Evolutionary conservation across 2,113 vertebrate species (phyloP).

Genomic region (Barbus barbus): DNA sequence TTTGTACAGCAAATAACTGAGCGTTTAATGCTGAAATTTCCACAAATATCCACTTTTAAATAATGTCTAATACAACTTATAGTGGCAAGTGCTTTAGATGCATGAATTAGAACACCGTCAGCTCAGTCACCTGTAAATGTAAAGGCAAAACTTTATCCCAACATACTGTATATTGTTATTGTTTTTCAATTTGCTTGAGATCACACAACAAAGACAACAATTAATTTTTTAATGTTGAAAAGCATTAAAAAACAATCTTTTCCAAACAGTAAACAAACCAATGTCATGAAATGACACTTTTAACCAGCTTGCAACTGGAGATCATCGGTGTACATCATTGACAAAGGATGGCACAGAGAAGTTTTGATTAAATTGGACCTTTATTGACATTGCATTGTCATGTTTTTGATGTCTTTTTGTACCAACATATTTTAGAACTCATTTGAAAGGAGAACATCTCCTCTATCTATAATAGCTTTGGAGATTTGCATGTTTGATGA

Average conservation of each 20-base stretch:
- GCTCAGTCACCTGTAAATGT: not conserved
- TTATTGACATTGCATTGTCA: not conserved
- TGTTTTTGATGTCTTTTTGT: not conserved
- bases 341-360: not conserved
- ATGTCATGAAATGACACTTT: not conserved
- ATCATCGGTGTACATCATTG: not conserved
- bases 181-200: not conserved
- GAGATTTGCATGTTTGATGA: not conserved
- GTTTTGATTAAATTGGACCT: not conserved
- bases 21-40: no score
- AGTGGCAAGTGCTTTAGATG: not conserved
- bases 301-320: not conserved
- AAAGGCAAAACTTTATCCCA: not conserved
- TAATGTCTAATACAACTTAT: not conserved
- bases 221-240: not conserved
- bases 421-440: not conserved
- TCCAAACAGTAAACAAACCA: not conserved
- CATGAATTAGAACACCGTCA: not conserved
- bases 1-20: not conserved
- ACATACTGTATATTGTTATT: not conserved
- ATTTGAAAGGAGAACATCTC: not conserved
- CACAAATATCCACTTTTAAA: no score
- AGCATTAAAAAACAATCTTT: not conserved
- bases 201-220: not conserved
- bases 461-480: no score